Evolutionary conservation across 2,113 vertebrate genomes (phyloP).

Genomic region (Pachyramphus minor): DNA sequence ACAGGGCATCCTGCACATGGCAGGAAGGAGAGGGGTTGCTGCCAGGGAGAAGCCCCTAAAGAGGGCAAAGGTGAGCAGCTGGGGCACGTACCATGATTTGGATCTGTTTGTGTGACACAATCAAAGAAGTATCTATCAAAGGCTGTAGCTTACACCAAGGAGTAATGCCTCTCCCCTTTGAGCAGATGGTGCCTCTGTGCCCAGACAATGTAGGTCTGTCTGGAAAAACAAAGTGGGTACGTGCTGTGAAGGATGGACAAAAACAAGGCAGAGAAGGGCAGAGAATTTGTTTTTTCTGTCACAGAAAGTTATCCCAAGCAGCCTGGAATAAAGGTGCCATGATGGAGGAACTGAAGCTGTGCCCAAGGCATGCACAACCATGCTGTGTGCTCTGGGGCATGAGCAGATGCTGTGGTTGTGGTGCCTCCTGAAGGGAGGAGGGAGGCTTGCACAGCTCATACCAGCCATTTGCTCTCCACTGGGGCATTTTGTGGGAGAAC

Average conservation of each 20-base stretch:
- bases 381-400: rapidly evolving
- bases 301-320: background rate
- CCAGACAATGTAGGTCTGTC: rapidly evolving
- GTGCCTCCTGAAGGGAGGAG: background rate
- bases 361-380: background rate
- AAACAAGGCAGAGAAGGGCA: background rate
- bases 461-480: background rate
- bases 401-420: rapidly evolving
- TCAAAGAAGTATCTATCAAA: background rate
- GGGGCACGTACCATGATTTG: rapidly evolving
- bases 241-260: background rate
- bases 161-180: background rate
- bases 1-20: background rate
- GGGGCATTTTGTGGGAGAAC: background rate
- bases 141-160: background rate
- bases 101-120: background rate
- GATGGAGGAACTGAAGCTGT: background rate
- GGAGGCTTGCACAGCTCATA: background rate
- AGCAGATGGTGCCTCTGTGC: background rate
- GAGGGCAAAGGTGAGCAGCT: background rate
- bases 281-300: background rate
- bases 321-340: background rate
- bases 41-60: background rate
- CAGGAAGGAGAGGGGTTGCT: background rate
- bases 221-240: background rate